Base-by-base conservation (phyloP, 2,888 invertebrate species). In the Amphipoea oculea region DNA sequence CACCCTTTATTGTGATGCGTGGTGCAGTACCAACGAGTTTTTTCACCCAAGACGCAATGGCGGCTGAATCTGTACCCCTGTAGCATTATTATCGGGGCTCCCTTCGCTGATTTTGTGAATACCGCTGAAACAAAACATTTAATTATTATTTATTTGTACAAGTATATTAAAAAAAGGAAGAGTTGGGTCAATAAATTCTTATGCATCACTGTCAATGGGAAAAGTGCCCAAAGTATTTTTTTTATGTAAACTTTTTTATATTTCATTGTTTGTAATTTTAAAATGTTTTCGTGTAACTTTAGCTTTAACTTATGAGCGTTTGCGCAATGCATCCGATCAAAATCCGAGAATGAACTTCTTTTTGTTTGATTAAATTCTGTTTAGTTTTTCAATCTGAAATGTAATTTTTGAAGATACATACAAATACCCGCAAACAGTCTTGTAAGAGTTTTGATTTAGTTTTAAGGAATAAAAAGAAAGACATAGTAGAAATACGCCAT, bases 21-120 rank as follows among this genome's bases (percentile, higher is more conserved):
- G 23, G 81, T 73, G 45, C 78, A 79, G 20, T 57, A 65, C 79
- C 81, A 79, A 40, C 78, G 78, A 20, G 42, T 79, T n/a, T 62
- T 79, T 14, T 12, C 40, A 36, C 78, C 80, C 51, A 54, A 9
- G 11, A 20, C 6, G n/a, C n/a, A 80, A 70, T 78, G 78, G 14
- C 62, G 78, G 29, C 80, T 70, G 23, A 6, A 78, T 42, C 70
- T 70, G n/a, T 79, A 79, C 0, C 78, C 78, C 6, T 70, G 29
- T 1, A 79, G n/a, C 69, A 54, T 79, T 17, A 78, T 7, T 14
- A 78, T 23, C 12, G 40, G 40, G 29, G 80, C 51, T 36, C 78
- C 78, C 14, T 36, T 69, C 14, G 42, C 70, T 4, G 78, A 78
- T 63, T 36, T 62, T 14, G 78, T 80, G 4, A 78, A 63, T 54